Evolutionary conservation across 2,797 vertebrate genomes (phyloP).

Genomic region (Cossypha heuglini): DNA sequence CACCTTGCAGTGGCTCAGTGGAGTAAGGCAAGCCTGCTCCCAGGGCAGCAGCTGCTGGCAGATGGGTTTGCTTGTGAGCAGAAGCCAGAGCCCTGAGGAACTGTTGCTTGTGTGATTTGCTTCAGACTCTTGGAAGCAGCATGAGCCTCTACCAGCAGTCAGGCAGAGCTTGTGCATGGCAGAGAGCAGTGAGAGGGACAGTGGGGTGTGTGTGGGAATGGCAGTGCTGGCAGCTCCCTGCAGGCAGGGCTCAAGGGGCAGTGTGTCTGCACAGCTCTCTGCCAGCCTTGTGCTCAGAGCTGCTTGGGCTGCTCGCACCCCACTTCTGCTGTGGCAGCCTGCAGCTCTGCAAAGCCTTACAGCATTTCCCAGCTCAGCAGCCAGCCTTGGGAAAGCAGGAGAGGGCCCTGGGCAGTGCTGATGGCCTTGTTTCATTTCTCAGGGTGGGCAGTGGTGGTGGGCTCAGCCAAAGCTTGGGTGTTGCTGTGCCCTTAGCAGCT

Average conservation of each 20-base stretch:
- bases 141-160: neutral
- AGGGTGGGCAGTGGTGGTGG: neutral
- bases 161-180: neutral
- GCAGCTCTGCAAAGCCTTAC: neutral
- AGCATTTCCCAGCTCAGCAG: neutral
- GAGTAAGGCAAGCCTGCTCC: neutral
- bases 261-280: neutral
- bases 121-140: neutral
- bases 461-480: neutral
- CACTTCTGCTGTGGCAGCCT: neutral
- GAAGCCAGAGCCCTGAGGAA: neutral
- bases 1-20: neutral
- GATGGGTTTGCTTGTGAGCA: neutral
- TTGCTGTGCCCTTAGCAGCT: neutral
- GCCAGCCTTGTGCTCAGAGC: neutral
- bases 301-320: neutral
- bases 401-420: neutral
- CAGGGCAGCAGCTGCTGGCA: neutral
- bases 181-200: neutral
- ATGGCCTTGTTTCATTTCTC: neutral
- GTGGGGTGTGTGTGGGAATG: neutral
- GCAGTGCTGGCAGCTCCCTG: neutral
- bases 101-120: neutral
- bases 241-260: neutral
- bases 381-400: accelerated